Conservation (phyloP, 1,140 invertebrate genomes). For the Lerema accius region DNA sequence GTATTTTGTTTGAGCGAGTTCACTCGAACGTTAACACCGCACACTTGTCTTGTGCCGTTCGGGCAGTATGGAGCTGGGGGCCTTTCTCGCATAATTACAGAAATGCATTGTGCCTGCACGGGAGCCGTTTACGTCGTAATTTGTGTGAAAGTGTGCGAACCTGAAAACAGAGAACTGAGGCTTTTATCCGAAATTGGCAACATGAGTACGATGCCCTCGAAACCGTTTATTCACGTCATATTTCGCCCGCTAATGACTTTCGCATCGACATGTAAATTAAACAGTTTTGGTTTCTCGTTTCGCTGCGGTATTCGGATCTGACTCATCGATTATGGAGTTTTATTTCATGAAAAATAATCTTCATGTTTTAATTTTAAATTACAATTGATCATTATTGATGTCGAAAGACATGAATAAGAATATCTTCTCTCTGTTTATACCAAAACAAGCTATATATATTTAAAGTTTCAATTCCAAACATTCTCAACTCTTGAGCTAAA, state of each 20-base stretch:
- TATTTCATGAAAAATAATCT: too few species aligned
- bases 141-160: slow-evolving; percentile 60
- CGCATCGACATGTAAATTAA: slow-evolving; percentile 11
- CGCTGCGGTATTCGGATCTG: background rate
- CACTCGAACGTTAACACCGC: slow-evolving; percentile 27
- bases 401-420: too few species aligned
- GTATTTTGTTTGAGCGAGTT: slow-evolving; percentile 6
- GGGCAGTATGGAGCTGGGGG: slow-evolving; percentile 47
- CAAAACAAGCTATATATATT: too few species aligned
- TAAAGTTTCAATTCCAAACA: too few species aligned
- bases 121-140: slow-evolving; percentile 63
- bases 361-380: too few species aligned
- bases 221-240: slow-evolving; percentile 27
- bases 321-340: background rate
- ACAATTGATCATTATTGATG: too few species aligned
- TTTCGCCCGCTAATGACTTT: slow-evolving; percentile 19
- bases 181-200: slow-evolving; percentile 51
- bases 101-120: slow-evolving; percentile 69
- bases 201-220: slow-evolving; percentile 29
- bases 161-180: slow-evolving; percentile 57
- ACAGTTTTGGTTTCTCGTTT: background rate
- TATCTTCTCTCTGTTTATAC: too few species aligned
- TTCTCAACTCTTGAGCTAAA: too few species aligned
- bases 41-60: slow-evolving; percentile 36
- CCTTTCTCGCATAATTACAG: slow-evolving; percentile 72